Evolutionary conservation across 53 echinoderm and acorn worm genomes (phyloP).

Genomic region (Astropecten irregularis): DNA sequence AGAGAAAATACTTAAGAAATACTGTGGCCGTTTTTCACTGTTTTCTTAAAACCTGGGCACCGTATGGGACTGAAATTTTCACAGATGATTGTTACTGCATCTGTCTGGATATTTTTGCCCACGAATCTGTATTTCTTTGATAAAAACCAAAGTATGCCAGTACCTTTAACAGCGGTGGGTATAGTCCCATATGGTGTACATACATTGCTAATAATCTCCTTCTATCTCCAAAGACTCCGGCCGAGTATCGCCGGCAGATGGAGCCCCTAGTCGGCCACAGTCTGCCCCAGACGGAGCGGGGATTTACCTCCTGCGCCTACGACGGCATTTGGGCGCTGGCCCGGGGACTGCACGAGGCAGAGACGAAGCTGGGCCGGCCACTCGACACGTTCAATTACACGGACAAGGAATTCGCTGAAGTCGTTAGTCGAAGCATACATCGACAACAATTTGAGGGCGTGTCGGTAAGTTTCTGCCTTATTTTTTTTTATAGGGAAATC

Average conservation of each 20-base stretch:
- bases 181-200: too few relatives aligned
- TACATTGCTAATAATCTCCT: too few relatives aligned
- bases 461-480: slow-evolving; percentile 58
- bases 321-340: slow-evolving; percentile 74
- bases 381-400: slow-evolving; percentile 51
- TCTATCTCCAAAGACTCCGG: slow-evolving; percentile 50
- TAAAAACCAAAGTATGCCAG: too few relatives aligned
- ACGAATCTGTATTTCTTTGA: too few relatives aligned
- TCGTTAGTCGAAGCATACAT: slow-evolving; percentile 30
- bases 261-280: background rate
- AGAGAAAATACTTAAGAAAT: too few relatives aligned
- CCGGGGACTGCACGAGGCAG: slow-evolving; percentile 53
- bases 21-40: too few relatives aligned
- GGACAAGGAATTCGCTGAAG: slow-evolving; percentile 13
- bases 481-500: too few relatives aligned
- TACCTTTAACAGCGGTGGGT: too few relatives aligned
- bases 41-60: too few relatives aligned
- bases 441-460: slow-evolving; percentile 61
- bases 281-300: slow-evolving; percentile 40
- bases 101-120: too few relatives aligned
- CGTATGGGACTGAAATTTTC: too few relatives aligned
- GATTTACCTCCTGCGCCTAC: slow-evolving; percentile 54
- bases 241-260: slow-evolving; percentile 43
- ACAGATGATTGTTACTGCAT: too few relatives aligned
- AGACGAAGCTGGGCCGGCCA: background rate